phyloP scores from a whole-genome alignment of 1,140 invertebrate genomes.

The Sipha flava region DNA sequence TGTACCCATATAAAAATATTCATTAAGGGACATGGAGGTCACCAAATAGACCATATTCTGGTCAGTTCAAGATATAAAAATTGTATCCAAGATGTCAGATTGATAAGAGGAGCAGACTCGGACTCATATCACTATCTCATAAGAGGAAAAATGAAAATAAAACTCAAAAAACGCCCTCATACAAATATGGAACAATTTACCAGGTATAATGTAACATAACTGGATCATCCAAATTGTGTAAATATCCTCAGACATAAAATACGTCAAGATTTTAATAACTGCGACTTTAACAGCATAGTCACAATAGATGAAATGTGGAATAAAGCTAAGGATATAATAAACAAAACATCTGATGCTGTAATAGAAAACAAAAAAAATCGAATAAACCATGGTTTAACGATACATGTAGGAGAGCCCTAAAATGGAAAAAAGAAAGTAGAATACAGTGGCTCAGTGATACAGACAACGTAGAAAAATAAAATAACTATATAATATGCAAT shows the following conservation, averaged over 20 bases:
- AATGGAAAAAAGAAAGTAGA: conserved; percentile 28
- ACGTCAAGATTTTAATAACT: background rate
- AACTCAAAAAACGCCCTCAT: background rate
- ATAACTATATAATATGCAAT: conserved; percentile 2
- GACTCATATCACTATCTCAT: conserved; percentile 35
- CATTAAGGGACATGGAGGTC: conserved; percentile 31
- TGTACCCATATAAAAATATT: conserved; percentile 39
- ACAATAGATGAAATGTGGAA: background rate
- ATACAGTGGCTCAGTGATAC: background rate
- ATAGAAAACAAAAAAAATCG: conserved; percentile 6
- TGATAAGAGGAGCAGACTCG: conserved; percentile 29
- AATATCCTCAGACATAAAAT: background rate
- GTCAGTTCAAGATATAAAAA: conserved; percentile 27
- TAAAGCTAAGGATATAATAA: background rate
- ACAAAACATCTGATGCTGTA: background rate
- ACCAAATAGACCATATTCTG: conserved; percentile 35
- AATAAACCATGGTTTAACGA: conserved; percentile 33
- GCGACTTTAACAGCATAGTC: background rate
- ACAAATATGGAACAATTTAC: background rate
- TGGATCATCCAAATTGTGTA: background rate
- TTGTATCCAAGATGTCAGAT: conserved; percentile 17
- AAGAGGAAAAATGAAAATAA: background rate
- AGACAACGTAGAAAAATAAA: background rate
- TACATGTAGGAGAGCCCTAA: conserved; percentile 25
- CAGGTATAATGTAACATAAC: background rate